Conservation (phyloP, 2,113 vertebrate species). For the Gnathonemus echidnorhynchus region DNA sequence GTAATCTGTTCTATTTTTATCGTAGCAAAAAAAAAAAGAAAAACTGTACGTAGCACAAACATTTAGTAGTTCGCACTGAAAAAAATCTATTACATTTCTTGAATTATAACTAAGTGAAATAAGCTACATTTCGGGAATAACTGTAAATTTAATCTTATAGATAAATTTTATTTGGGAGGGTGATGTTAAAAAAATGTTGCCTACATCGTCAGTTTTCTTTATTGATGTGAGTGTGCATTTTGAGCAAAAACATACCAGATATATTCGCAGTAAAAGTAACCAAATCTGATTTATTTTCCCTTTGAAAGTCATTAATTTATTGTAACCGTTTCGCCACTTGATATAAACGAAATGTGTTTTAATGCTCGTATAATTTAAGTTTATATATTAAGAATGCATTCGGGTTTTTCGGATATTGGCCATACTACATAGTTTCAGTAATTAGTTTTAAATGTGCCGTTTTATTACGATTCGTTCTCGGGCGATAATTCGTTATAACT, state of each 20-base stretch:
- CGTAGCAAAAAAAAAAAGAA: neutral
- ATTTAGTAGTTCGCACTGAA: neutral
- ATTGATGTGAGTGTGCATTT: neutral
- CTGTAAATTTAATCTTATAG: neutral
- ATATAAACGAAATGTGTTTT: neutral
- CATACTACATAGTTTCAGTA: neutral
- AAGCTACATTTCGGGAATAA: neutral
- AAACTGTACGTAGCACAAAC: neutral
- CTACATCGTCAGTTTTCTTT: neutral
- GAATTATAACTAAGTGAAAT: neutral
- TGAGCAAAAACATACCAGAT: neutral
- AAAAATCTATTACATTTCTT: neutral
- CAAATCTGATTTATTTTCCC: neutral
- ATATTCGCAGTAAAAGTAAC: neutral
- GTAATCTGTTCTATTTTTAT: neutral
- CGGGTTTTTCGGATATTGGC: neutral
- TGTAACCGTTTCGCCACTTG: neutral
- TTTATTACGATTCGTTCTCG: neutral
- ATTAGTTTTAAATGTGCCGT: neutral
- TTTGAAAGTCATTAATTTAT: neutral
- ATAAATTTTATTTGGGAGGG: neutral
- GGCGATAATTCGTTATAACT: neutral
- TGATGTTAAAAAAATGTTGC: neutral
- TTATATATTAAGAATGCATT: neutral
- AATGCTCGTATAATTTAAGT: neutral